Conservation (phyloP, 2,888 invertebrate species). For the Drosophila pegasa region DNA sequence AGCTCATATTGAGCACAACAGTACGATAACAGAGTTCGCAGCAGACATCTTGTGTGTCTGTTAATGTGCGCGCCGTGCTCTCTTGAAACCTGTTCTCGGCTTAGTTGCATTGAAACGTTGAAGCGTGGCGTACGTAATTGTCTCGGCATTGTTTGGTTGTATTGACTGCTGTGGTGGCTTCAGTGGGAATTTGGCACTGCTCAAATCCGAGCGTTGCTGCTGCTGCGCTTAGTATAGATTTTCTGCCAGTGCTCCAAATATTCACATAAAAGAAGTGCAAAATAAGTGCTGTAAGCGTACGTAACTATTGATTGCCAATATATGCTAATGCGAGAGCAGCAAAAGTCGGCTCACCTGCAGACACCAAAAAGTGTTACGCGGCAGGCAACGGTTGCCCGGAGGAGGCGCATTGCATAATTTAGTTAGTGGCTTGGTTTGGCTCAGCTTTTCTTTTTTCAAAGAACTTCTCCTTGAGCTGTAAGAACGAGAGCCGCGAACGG, state of each 20-base stretch:
- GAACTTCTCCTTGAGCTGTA: conserved; percentile 30
- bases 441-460: conserved; percentile 21
- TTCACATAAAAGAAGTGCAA: conserved; percentile 30
- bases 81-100: conserved; percentile 55
- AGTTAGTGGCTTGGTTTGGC: conserved; percentile 16
- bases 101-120: conserved; percentile 56
- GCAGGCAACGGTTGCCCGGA: conserved; percentile 30
- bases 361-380: conserved; percentile 35
- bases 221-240: conserved; percentile 58
- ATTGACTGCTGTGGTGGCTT: conserved; percentile 49
- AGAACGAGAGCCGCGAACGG: conserved; percentile 28
- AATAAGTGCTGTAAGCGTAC: conserved; percentile 32
- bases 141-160: conserved; percentile 31
- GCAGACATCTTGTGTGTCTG: conserved; percentile 85
- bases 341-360: conserved; percentile 8
- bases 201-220: conserved; percentile 33
- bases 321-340: neutral
- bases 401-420: conserved; percentile 56
- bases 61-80: conserved; percentile 24
- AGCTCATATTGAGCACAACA: conserved; percentile 24
- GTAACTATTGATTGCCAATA: conserved; percentile 44
- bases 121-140: conserved; percentile 55
- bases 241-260: conserved; percentile 38
- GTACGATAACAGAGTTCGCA: conserved; percentile 9
- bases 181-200: conserved; percentile 35